Evolutionary conservation across 35 echinoderm and acorn worm genomes (phyloP).

Genomic region (Hemicentrotus pulcherrimus): DNA sequence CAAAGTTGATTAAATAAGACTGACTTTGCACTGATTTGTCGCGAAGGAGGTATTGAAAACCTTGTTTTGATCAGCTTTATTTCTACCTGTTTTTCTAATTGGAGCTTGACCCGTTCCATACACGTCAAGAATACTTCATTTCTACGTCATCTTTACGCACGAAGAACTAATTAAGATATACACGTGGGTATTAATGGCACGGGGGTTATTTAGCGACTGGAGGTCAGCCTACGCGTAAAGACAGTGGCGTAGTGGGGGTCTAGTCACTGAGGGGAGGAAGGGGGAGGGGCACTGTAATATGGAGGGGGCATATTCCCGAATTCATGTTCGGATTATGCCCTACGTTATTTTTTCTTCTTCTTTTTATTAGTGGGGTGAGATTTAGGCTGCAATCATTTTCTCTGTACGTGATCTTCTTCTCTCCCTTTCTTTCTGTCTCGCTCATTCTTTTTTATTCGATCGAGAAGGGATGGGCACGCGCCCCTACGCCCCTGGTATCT

Average conservation of each 20-base stretch:
- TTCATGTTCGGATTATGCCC: too few species aligned
- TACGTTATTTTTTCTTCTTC: too few species aligned
- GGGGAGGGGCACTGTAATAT: too few species aligned
- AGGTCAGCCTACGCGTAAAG: background rate
- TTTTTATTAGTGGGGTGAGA: too few species aligned
- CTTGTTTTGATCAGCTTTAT: background rate
- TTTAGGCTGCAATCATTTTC: too few species aligned
- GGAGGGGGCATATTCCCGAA: too few species aligned
- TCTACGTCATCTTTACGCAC: background rate
- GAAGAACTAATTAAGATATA: background rate
- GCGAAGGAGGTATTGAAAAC: background rate
- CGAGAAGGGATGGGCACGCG: background rate
- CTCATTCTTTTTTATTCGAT: too few species aligned
- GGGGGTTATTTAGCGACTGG: background rate
- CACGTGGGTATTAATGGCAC: background rate
- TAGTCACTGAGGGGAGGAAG: background rate
- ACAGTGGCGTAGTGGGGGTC: background rate
- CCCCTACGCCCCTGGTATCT: background rate
- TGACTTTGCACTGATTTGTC: background rate
- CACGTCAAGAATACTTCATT: background rate
- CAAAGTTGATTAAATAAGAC: background rate
- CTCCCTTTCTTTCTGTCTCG: too few species aligned
- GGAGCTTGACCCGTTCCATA: background rate
- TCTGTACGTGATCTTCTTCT: too few species aligned
- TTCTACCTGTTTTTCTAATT: background rate